Evolutionary conservation across 2,113 vertebrate genomes (phyloP).

Genomic region (Cyphomyrus discorhynchus): DNA sequence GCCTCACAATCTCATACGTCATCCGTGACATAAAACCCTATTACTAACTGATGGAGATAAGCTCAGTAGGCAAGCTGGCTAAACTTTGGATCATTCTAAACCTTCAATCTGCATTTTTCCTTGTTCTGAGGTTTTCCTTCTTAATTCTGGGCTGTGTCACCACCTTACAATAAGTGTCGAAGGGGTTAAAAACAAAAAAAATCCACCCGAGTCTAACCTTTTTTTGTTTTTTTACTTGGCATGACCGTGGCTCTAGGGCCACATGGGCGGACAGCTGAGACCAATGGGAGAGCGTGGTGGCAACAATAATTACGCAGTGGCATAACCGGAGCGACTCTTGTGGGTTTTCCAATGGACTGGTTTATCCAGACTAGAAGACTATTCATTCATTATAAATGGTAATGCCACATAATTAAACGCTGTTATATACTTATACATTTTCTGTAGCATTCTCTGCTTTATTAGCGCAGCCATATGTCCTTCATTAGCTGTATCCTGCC

Average conservation of each 20-base stretch:
- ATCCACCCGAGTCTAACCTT: background rate
- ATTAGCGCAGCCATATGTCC: background rate
- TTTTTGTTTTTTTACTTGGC: background rate
- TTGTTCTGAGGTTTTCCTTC: background rate
- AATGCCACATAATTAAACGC: background rate
- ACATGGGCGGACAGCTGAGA: background rate
- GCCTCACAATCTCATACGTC: too few relatives aligned
- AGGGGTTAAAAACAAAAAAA: background rate
- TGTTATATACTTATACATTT: background rate
- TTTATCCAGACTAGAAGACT: background rate
- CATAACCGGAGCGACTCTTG: background rate
- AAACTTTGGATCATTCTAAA: background rate
- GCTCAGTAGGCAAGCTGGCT: background rate
- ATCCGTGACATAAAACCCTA: background rate
- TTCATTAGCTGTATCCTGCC: background rate
- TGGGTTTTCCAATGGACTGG: background rate
- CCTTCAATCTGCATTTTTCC: background rate
- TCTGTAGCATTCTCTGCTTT: background rate
- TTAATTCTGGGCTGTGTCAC: background rate
- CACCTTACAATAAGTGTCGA: background rate
- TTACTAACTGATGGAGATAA: background rate
- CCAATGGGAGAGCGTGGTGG: background rate
- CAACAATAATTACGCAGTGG: background rate
- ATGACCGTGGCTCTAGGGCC: background rate
- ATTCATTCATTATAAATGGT: background rate